A percentile compares a stretch with the other conserved stretches of the same genome.
phyloP scores from a whole-genome alignment of 1,140 invertebrate species.

The Sitobion miscanthi region DNA sequence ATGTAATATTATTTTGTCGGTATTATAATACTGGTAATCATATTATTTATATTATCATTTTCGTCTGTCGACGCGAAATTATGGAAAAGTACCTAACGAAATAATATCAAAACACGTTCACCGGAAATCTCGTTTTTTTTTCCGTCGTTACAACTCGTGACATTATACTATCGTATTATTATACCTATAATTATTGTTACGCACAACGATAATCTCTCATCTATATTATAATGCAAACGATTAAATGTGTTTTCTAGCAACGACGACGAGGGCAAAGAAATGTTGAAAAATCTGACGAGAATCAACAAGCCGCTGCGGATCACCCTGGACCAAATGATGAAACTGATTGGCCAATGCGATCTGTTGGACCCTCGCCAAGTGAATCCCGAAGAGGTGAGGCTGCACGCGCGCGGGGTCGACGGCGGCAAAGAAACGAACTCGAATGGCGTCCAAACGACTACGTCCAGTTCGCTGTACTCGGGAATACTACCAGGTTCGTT shows the following conservation, averaged over 20 bases:
- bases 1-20: too few species aligned
- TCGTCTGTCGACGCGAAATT: not conserved
- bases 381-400: not conserved
- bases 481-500: slow-evolving; percentile 40
- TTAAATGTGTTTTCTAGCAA: slow-evolving; percentile 67
- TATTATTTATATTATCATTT: not conserved
- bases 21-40: too few species aligned
- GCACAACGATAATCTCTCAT: too few species aligned
- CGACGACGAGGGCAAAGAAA: slow-evolving; percentile 69
- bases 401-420: not conserved
- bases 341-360: slow-evolving; percentile 78
- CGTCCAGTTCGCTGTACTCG: not conserved
- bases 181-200: too few species aligned
- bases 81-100: not conserved
- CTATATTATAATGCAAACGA: not conserved
- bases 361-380: slow-evolving; percentile 64
- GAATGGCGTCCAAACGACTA: not conserved
- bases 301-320: slow-evolving; percentile 70
- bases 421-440: not conserved
- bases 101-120: not conserved
- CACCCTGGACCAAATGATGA: slow-evolving; percentile 74
- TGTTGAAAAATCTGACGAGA: slow-evolving; percentile 63
- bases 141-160: not conserved
- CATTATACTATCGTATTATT: not conserved
- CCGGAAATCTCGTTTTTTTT: not conserved